A percentile compares a stretch with the other conserved stretches of the same genome.
Evolutionary conservation across 1,140 invertebrate species (phyloP).

Genomic region (Grapholita molesta): DNA sequence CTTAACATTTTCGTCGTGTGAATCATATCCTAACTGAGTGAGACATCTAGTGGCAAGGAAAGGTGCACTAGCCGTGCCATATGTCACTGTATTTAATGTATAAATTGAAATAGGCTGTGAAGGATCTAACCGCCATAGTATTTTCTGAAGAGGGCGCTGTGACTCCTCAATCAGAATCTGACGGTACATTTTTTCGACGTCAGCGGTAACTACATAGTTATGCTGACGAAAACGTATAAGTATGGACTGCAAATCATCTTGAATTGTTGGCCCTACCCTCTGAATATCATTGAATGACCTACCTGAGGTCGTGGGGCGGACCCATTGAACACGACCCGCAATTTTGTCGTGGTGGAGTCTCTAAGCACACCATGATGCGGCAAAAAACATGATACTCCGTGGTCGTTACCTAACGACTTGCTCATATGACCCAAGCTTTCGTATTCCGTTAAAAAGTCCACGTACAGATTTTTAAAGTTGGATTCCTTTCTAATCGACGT

Average conservation of each 20-base stretch:
- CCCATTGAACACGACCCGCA: neutral
- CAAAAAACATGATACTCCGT: neutral
- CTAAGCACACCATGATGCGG: slow-evolving; percentile 13
- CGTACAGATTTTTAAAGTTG: neutral
- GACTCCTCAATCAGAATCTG: slow-evolving; percentile 42
- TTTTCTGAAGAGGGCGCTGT: slow-evolving; percentile 42
- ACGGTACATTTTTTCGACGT: slow-evolving; percentile 59
- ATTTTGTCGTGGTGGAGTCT: neutral
- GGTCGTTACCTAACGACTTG: neutral
- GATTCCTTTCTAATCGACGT: neutral
- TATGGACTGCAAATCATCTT: slow-evolving; percentile 45
- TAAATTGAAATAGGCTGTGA: neutral
- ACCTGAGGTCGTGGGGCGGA: slow-evolving; percentile 26
- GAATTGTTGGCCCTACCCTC: slow-evolving; percentile 43
- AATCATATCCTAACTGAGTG: neutral
- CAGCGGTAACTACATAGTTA: slow-evolving; percentile 35
- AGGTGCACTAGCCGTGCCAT: too few species aligned
- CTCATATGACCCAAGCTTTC: slow-evolving; percentile 4
- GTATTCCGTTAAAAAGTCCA: slow-evolving; percentile 8
- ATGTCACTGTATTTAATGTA: neutral
- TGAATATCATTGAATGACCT: slow-evolving; percentile 47
- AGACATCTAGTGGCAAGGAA: slow-evolving; percentile 20
- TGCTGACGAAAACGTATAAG: slow-evolving; percentile 46
- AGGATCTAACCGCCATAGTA: slow-evolving; percentile 40
- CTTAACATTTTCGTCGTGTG: neutral